Percentiles rank a stretch among this genome's conserved stretches.
These are phyloP conservation scores for Drosophila longiperda DNA, from an alignment of 2,888 invertebrate species.

Conservation along the genomic window DNA sequence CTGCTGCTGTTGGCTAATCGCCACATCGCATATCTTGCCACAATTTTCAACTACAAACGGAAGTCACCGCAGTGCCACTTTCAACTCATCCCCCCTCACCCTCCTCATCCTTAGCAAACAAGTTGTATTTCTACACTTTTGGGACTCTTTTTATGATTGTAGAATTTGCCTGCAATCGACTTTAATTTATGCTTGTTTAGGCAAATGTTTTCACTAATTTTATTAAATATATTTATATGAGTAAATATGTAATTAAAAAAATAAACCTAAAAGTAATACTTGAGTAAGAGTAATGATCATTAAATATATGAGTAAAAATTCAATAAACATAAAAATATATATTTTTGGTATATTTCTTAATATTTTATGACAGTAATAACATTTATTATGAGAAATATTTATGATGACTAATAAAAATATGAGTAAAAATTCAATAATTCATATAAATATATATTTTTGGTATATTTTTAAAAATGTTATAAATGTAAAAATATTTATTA, in stretches of 20 bases:
- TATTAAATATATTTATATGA: neutral
- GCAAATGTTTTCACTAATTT: constrained; percentile 14
- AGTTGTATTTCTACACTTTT: constrained; percentile 24
- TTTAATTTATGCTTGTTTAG: constrained; percentile 13
- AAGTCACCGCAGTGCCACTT: constrained; percentile 65
- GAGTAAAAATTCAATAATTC: no score
- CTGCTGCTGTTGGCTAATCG: constrained; percentile 64
- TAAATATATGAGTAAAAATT: no score
- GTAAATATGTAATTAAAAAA: neutral
- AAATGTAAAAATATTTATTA: no score
- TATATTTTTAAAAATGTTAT: no score
- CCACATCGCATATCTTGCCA: constrained; percentile 58
- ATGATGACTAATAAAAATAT: no score
- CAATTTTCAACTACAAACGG: constrained; percentile 69
- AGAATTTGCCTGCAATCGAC: constrained; percentile 27
- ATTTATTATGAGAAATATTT: no score
- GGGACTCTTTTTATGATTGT: constrained; percentile 29
- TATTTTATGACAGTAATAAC: no score
- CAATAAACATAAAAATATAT: neutral
- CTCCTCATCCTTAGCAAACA: neutral
- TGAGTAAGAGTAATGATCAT: no score
- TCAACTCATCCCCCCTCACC: neutral
- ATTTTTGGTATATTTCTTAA: no score
- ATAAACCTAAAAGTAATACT: neutral
- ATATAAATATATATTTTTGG: no score